Conservation (phyloP, 2,888 invertebrate genomes). For the Ariolimax columbianus region DNA sequence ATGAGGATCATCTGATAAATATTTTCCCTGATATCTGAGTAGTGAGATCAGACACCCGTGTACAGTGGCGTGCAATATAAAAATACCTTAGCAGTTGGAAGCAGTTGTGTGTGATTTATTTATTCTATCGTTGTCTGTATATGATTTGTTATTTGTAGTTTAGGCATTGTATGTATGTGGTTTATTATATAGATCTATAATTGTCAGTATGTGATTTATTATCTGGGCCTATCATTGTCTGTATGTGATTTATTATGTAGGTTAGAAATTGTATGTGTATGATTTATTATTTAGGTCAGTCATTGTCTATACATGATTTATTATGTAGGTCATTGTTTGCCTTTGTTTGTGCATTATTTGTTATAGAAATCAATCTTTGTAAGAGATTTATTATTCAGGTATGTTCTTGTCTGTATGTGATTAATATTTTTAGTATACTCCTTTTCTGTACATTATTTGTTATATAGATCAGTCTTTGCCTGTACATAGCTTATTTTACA, state of each 20-base stretch:
- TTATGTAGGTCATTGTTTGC: neutral
- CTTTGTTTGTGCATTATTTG: neutral
- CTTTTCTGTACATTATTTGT: neutral
- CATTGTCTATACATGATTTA: neutral
- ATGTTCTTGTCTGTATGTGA: neutral
- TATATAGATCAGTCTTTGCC: constrained; percentile 87
- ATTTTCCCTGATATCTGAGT: neutral
- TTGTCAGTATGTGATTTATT: neutral
- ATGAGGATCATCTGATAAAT: neutral
- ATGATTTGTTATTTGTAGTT: constrained; percentile 80
- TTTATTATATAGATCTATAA: neutral
- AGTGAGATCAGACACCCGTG: neutral
- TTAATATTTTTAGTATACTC: neutral
- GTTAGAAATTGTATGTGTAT: neutral
- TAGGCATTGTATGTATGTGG: no score
- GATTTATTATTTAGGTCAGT: neutral
- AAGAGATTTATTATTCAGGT: neutral
- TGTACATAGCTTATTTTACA: no score
- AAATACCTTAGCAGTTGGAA: no score
- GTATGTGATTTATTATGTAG: neutral
- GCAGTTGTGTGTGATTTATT: neutral
- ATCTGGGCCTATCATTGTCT: neutral
- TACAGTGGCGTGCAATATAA: neutral
- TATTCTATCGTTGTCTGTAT: neutral
- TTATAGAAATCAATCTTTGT: neutral